A percentile compares a stretch with the other conserved stretches of the same genome.
Conservation (phyloP, 2,888 invertebrate genomes). For the Drosophila cracens region DNA sequence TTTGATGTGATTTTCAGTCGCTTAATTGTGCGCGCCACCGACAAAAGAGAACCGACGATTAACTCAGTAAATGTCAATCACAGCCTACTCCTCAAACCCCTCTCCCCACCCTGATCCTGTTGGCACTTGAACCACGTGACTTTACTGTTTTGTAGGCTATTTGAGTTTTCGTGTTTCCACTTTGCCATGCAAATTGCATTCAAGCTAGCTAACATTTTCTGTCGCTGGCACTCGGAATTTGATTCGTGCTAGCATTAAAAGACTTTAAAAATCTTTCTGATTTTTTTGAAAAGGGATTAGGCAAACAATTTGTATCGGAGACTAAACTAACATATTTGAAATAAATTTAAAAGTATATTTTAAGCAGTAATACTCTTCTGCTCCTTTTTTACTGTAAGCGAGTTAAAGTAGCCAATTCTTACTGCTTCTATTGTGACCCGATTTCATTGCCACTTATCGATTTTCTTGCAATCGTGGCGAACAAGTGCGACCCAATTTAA, state of each 20-base stretch:
- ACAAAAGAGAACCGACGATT: conserved; percentile 38
- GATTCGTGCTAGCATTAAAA: not conserved
- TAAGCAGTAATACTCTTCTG: not conserved
- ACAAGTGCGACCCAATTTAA: conserved; percentile 23
- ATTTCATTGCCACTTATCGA: conserved; percentile 22
- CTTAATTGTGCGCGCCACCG: conserved; percentile 65
- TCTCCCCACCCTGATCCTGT: not conserved
- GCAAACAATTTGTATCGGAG: not conserved
- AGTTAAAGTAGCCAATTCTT: not conserved
- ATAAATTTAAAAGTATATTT: not conserved
- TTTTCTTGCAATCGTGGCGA: conserved; percentile 38
- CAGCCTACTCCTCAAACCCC: not conserved
- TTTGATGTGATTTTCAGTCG: conserved; percentile 50
- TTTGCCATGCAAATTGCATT: conserved; percentile 18
- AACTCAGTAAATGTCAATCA: conserved; percentile 17
- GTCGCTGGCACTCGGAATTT: conserved; percentile 4
- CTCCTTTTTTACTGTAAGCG: not conserved
- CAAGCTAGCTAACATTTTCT: not conserved
- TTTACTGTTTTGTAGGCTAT: not conserved
- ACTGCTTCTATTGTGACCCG: not conserved
- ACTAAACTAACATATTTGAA: not conserved
- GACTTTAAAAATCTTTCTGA: not conserved
- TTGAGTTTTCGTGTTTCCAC: conserved; percentile 1
- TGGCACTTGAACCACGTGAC: conserved; percentile 9
- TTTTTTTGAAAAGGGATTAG: not conserved